Conservation (phyloP, 1,140 invertebrate genomes). For the Apis laboriosa region DNA sequence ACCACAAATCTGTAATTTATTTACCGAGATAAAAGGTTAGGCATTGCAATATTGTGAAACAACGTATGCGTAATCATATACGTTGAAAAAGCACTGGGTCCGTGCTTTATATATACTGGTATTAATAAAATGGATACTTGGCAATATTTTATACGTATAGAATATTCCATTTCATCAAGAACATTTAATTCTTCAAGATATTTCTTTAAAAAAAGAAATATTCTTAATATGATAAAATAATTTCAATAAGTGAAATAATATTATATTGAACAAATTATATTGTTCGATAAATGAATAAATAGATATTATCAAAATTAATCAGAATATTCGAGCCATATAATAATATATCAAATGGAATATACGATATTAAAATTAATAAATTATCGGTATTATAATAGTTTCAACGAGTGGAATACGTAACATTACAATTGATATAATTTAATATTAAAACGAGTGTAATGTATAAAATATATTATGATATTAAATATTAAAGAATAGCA, state of each 20-base stretch:
- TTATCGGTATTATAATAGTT: background rate
- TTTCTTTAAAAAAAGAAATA: background rate
- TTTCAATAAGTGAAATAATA: background rate
- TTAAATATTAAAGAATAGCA: no score
- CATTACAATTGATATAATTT: background rate
- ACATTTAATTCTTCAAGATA: background rate
- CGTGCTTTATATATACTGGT: background rate
- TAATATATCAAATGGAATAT: no score
- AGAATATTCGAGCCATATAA: no score
- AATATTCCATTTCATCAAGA: background rate
- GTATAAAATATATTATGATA: no score
- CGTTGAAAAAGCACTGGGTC: background rate
- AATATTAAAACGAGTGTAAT: no score
- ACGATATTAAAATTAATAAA: background rate
- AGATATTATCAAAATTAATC: no score
- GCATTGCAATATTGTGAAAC: conserved; percentile 5
- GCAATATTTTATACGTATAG: background rate
- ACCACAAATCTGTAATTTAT: conserved; percentile 23
- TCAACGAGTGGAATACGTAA: background rate
- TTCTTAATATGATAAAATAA: background rate
- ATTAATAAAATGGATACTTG: background rate
- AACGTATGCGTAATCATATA: background rate
- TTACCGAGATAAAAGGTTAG: conserved; percentile 14
- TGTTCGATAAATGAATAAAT: no score
- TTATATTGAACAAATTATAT: no score